These are phyloP conservation scores for Podocnemis expansa DNA, from an alignment of 2,113 vertebrate species.

Conservation along the genomic window DNA sequence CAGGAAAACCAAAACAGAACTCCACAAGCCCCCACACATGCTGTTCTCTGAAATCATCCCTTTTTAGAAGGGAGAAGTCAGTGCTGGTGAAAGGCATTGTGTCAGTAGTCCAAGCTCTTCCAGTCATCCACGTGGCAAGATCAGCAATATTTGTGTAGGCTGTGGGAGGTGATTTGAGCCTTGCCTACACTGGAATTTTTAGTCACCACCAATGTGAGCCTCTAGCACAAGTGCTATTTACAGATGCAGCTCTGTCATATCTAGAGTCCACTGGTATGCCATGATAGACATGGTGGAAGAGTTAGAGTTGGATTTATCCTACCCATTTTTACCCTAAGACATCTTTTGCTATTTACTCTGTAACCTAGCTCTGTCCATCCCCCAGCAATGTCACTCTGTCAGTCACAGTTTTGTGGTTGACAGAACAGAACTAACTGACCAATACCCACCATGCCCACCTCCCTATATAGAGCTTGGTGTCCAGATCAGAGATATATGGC, in stretches of 20 bases:
- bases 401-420: not conserved
- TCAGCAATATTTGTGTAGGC: not conserved
- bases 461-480: not conserved
- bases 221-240: not conserved
- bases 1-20: not conserved
- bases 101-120: not conserved
- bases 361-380: not conserved
- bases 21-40: not conserved
- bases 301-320: not conserved
- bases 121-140: not conserved
- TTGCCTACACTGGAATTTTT: not conserved
- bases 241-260: not conserved
- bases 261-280: not conserved
- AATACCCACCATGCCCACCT: not conserved
- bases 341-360: rapidly evolving
- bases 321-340: not conserved
- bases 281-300: rapidly evolving
- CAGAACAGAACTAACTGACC: too few relatives aligned
- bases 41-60: not conserved
- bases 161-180: not conserved
- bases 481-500: not conserved
- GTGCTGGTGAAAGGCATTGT: not conserved
- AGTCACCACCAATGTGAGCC: not conserved
- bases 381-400: not conserved
- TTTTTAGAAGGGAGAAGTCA: not conserved